Evolutionary conservation across 2,797 vertebrate species (phyloP), one percentile per base, ranked within the genome.

Genomic region (Echiichthys vipera): DNA sequence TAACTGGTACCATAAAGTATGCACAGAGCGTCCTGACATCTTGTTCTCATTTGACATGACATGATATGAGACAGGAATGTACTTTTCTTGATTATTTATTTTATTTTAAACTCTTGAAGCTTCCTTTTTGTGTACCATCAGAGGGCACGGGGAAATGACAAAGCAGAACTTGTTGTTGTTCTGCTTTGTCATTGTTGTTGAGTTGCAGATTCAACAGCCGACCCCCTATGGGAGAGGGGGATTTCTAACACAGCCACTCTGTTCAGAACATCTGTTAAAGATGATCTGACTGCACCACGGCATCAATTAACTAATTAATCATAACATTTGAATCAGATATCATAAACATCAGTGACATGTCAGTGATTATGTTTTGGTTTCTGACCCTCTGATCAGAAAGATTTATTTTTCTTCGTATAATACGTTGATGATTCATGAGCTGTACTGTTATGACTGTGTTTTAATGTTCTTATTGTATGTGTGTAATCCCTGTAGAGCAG

Each of bases 181-280:
- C 2, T 63, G 42, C 63, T 79, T 78, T 59, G 42, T 40, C 27
- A 18, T 50, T 70, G 34, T 77, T 70, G 69, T 51, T 22, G 22
- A 71, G 34, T 34, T 65, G 25, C 25, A 66, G 32, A 32, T 34
- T 80, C 65, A 49, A 20, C 30, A 30, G 15, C 54, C 24, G 10
- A 65, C 61, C 70, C 54, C 81, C 87, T 91, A 90, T 93, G 61
- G 67, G 70, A 84, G 25, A 42, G 5, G 32, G 6, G 57, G 43
- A 46, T 66, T 43, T 55, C 32, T 40, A 73, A 72, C 86, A 91
- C 90, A 66, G 88, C 84, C 82, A 81, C 32, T 54, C 45, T 34
- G 59, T 40, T 80, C 63, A 63, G 46, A 13, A 18, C 40, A 65
- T 65, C 54, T 51, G 42, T 65, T 36, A 22, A 15, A 74, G 30